Evolutionary conservation across 2,797 vertebrate species (phyloP).

Genomic region (Sebastes oblongus): DNA sequence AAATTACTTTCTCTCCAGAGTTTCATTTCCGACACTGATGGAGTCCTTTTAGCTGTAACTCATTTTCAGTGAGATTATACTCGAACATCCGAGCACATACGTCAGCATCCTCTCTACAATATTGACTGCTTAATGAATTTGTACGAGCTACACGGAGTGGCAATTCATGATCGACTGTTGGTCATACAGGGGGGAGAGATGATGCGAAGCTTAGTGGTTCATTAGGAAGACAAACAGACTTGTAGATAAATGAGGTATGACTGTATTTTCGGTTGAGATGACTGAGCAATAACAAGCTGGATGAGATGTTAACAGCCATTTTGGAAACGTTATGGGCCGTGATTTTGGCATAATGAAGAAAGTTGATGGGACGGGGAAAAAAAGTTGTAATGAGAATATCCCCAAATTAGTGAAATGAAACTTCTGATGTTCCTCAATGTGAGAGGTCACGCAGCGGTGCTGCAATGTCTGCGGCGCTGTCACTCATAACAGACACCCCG

Average conservation of each 20-base stretch:
- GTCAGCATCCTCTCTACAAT: conserved; percentile 2
- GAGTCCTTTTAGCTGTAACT: conserved; percentile 32
- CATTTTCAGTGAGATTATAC: conserved; percentile 25
- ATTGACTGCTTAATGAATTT: conserved; percentile 30
- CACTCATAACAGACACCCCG: conserved; percentile 7
- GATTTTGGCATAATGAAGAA: conserved; percentile 28
- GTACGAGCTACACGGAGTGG: not conserved
- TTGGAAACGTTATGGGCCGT: not conserved
- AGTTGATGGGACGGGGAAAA: not conserved
- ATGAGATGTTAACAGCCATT: conserved; percentile 10
- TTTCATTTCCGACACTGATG: conserved; percentile 13
- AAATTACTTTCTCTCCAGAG: not conserved
- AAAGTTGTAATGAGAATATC: conserved; percentile 6
- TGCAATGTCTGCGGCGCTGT: not conserved
- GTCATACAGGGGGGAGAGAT: conserved; percentile 1
- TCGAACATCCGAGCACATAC: conserved; percentile 1
- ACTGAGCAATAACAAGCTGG: conserved; percentile 22
- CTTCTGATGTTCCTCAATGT: conserved; percentile 9
- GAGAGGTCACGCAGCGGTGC: conserved; percentile 14
- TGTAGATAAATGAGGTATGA: conserved; percentile 29
- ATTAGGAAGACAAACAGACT: conserved; percentile 45
- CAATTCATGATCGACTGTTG: conserved; percentile 19
- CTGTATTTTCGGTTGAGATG: conserved; percentile 22
- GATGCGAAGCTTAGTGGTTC: conserved; percentile 12
- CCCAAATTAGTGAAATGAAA: conserved; percentile 18